Evolutionary conservation across 2,797 vertebrate species (phyloP), one percentile per base, ranked within the genome.

Genomic region (Oceanodroma leucorhoa): DNA sequence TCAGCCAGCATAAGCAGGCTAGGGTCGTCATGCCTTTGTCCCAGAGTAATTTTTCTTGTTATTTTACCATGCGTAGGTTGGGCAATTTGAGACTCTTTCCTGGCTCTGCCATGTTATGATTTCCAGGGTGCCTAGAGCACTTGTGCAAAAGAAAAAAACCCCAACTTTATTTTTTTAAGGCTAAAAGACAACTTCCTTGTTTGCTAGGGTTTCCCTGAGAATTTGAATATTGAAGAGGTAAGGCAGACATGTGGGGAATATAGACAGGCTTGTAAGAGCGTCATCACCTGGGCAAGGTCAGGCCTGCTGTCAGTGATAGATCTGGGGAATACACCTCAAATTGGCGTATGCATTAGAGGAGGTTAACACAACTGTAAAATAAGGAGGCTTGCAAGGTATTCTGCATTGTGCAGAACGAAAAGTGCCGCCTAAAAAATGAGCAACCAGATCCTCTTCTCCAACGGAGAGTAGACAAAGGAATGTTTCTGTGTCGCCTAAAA

Each of bases 21-120:
- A 87, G 97, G 95, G 97, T 98, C 96, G 83, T 97, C 94, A 98
- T 80, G 97, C 97, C 96, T 97, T 69, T 89, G 87, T 84, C 76
- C 77, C n/a, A 2, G 62, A 92, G 91, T 94, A 82, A 95, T 95
- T 95, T 95, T 97, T 95, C 88, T 96, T 96, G 89, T 96, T 66
- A 92, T 96, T 97, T 97, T 96, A 95, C 76, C 60, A 51, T 95
- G 93, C 88, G 78, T 50, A 95, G 73, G 70, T 83, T 96, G 89
- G 80, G 92, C 91, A 96, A 90, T 57, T 61, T 87, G 60, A 92
- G 83, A 62, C 48, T 93, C 71, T 96, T 95, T 93, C 94, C 86
- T 96, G 72, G 69, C 87, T 79, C 80, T 89, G 77, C 81, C 34
- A 11, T 60, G 65, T 69, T 93, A 22, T 12, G 45, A 32, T 67